phyloP scores from a whole-genome alignment of 2,797 vertebrate species.

The Morus bassanus region DNA sequence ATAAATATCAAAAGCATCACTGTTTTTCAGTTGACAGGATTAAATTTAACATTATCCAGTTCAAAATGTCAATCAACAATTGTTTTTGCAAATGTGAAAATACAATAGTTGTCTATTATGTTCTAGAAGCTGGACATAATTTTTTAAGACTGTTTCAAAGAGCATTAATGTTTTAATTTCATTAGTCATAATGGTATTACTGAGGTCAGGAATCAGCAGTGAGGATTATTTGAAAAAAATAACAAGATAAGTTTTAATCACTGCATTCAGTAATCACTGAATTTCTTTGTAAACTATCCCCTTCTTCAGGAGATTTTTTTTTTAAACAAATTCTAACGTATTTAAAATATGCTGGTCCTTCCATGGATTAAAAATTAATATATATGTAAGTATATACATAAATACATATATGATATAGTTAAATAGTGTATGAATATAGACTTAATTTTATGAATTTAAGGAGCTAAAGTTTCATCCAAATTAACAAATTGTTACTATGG shows the following conservation, averaged over 20 bases:
- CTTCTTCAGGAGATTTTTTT: neutral
- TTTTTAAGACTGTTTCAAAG: conserved; percentile 30
- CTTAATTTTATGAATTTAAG: neutral
- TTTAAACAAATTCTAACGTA: neutral
- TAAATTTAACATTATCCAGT: conserved; percentile 46
- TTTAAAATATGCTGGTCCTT: neutral
- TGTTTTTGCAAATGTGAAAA: conserved; percentile 16
- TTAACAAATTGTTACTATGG: neutral
- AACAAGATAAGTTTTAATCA: neutral
- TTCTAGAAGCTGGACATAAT: conserved; percentile 6
- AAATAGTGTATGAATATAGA: neutral
- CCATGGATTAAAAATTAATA: neutral
- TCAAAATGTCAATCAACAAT: conserved; percentile 34
- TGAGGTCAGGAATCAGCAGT: neutral
- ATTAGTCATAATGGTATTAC: neutral
- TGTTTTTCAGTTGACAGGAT: conserved; percentile 7
- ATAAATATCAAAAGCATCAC: conserved; percentile 1
- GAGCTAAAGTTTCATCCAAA: neutral
- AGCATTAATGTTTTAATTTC: conserved; percentile 20
- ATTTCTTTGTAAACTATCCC: neutral
- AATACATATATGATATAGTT: neutral
- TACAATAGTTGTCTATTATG: neutral
- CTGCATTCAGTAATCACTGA: neutral
- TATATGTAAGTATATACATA: neutral
- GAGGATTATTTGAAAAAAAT: neutral